Evolutionary conservation across 2,113 vertebrate species (phyloP).

Genomic region (Phalacrocorax carbo): DNA sequence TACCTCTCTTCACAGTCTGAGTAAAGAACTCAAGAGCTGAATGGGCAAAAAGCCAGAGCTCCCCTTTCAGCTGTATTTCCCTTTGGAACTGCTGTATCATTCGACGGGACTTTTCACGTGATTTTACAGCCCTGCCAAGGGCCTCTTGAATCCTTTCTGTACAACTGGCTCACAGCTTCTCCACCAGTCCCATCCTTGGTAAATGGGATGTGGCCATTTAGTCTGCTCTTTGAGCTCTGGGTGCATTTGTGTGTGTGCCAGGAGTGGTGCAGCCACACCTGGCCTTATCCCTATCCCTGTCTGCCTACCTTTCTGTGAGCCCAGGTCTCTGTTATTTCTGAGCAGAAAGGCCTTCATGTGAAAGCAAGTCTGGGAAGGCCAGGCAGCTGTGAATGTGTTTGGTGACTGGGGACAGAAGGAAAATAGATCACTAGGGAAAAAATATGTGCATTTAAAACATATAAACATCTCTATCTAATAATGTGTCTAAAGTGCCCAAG

Average conservation of each 20-base stretch:
- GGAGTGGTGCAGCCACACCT: not conserved
- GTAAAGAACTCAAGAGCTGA: not conserved
- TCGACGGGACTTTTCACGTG: rapidly evolving
- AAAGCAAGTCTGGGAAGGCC: not conserved
- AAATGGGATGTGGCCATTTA: rapidly evolving
- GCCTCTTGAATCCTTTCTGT: not conserved
- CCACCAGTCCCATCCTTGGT: not conserved
- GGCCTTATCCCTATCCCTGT: not conserved
- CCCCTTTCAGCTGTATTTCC: not conserved
- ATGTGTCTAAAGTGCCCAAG: not conserved
- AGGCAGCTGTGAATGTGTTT: not conserved
- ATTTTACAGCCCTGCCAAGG: not conserved
- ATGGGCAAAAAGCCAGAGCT: not conserved
- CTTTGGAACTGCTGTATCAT: not conserved
- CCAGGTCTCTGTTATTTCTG: rapidly evolving
- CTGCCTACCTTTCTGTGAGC: rapidly evolving
- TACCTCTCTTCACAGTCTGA: not conserved
- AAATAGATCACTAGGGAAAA: not conserved
- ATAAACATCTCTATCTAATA: too few relatives aligned
- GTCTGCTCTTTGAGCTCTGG: not conserved
- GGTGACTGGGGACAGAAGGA: not conserved
- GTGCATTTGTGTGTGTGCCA: not conserved
- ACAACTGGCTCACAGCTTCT: not conserved
- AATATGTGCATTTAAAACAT: not conserved
- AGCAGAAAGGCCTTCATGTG: not conserved